Evolutionary conservation across 2,888 invertebrate species (phyloP), one percentile per base, ranked within the genome.

Genomic region (Dryococelus australis): DNA sequence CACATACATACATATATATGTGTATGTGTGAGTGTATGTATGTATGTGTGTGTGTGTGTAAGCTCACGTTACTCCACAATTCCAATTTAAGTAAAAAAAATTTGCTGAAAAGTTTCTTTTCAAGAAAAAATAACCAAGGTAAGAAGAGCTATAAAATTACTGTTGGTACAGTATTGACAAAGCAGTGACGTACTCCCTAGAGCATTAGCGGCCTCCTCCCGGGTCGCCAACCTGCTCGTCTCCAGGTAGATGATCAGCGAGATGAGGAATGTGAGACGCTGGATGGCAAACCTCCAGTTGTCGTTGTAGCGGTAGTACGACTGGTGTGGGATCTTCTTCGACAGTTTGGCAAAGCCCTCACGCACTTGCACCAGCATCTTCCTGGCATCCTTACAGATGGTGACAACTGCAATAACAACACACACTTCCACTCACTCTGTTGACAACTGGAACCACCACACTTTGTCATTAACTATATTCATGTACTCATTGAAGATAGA

Each of bases 291-390:
- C 79, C 96, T 94, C 98, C 98, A 98, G 90, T 97, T 97, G 90
- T 98, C 98, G 89, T 97, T 96, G 91, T 96, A 98, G 90, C 97
- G 94, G 92, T 97, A 98, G 92, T 97, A 98, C 90, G 98, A 97
- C 85, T 96, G 95, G 0, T 93, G 89, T 0, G 97, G 97, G 53
- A 98, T 94, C 87, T 96, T 93, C 81, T 92, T 91, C 28, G 95
- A 94, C 80, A 98, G 93, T 89, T 94, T 94, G 4, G 92, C 91
- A 91, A 96, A 97, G 24, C 95, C 95, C 43, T 93, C 92, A 12
- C 94, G 93, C 0, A 97, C 95, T 87, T 94, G 94, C 84, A 94
- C 94, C 91, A 98, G 96, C 87, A 95, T 91, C 89, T 94, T 93
- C 43, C 96, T 93, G 0, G 96, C 95, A 90, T 94, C 94, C 3